These are phyloP conservation scores for Pediacus dermestoides DNA, from an alignment of 2,888 invertebrate genomes.

Conservation along the genomic window DNA sequence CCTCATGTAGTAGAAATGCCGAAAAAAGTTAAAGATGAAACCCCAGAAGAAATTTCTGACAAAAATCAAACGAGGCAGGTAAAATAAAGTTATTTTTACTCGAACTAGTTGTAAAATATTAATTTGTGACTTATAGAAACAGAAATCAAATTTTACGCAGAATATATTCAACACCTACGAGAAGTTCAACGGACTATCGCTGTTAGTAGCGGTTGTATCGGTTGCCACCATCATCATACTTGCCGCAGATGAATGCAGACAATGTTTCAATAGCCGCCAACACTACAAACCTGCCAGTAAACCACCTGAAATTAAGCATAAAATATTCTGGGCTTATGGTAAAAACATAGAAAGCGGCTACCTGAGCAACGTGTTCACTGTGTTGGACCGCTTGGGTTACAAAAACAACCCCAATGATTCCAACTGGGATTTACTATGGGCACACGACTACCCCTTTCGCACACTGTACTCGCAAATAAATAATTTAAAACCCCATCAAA, in stretches of 20 bases:
- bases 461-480: conserved; percentile 54
- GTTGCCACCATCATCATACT: conserved; percentile 32
- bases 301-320: conserved; percentile 16
- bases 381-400: conserved; percentile 75
- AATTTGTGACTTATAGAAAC: too few relatives aligned
- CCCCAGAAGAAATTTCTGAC: too few relatives aligned
- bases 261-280: conserved; percentile 30
- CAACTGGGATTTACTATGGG: conserved; percentile 88
- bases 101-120: too few relatives aligned
- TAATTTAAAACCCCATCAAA: conserved; percentile 67
- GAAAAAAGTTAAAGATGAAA: too few relatives aligned
- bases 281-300: neutral
- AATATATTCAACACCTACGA: too few relatives aligned
- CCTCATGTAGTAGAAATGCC: too few relatives aligned
- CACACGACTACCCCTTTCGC: conserved; percentile 88
- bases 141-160: too few relatives aligned
- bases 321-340: conserved; percentile 60
- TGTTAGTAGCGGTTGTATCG: conserved; percentile 26
- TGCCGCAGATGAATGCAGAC: conserved; percentile 34
- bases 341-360: conserved; percentile 62
- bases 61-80: too few relatives aligned
- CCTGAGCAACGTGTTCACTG: conserved; percentile 75
- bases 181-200: conserved; percentile 15
- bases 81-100: too few relatives aligned
- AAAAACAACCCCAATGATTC: conserved; percentile 43